Evolutionary conservation across 2,797 vertebrate species (phyloP), one percentile per base, ranked within the genome.

Genomic region (Arctocebus calabarensis): DNA sequence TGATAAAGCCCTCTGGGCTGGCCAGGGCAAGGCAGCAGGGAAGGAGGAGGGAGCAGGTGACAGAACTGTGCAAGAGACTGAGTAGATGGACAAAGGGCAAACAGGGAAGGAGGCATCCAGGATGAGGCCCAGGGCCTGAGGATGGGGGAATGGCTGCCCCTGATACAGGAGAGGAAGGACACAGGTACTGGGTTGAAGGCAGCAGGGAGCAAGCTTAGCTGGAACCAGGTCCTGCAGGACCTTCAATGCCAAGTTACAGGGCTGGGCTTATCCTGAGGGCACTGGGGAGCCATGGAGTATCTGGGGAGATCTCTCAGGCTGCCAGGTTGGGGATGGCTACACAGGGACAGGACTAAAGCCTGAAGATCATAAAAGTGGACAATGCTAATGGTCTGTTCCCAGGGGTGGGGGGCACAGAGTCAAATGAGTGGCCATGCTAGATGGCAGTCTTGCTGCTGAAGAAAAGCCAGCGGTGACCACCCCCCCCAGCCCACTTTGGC

Each of bases 81-180:
- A 61, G 25, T 1, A 25, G 64, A 32, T 5, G 45, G 59, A 73
- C 3, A 3, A 0, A 23, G 43, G 2, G 25, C 11, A 13, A 2
- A 9, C 55, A 12, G 45, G 48, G 10, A 73, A 37, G 61, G 25
- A 81, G 57, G 45, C 52, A 27, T 22, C 43, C 86, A 88, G 70
- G 61, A 66, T 27, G 77, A 84, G 66, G 70, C 22, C 43, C 48
- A 48, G 0, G 4, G 68, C 20, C 40, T 32, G 22, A 88, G 62
- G 61, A 48, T 32, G 29, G 45, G 57, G 16, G 8, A 37, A 9
- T 57, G 61, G 40, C 29, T 71, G 59, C 43, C 61, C 25, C 59
- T 6, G 10, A 83, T n/a, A 79, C 8, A 25, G 45, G n/a, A 57
- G 29, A 59, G 19, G 45, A 27, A 61, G 52, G 64, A 25, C 37